Evolutionary conservation across 2,797 vertebrate genomes (phyloP).

Genomic region (Danio aesculapii): DNA sequence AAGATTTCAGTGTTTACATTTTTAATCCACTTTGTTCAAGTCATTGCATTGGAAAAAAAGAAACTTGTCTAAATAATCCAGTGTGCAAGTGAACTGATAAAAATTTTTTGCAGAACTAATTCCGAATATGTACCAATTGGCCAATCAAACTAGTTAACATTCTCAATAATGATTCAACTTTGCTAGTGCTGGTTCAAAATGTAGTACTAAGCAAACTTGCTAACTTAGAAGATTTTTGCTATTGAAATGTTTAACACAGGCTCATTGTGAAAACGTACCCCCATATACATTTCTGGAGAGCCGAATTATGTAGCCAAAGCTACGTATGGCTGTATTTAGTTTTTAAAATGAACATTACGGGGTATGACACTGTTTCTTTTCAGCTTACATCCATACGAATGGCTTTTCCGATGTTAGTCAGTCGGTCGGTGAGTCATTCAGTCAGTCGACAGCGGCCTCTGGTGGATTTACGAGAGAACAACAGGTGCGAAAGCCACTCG

Average conservation of each 20-base stretch:
- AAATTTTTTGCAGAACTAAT: background rate
- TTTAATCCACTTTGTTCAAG: background rate
- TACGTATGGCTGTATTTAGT: too few species aligned
- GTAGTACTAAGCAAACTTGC: background rate
- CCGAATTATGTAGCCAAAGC: too few species aligned
- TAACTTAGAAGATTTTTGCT: background rate
- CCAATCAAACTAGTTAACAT: background rate
- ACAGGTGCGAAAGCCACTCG: too few species aligned
- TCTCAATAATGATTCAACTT: background rate
- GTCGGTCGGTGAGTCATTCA: too few species aligned
- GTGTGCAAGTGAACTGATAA: background rate
- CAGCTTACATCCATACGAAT: too few species aligned
- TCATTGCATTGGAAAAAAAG: background rate
- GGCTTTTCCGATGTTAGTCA: too few species aligned
- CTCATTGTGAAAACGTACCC: too few species aligned
- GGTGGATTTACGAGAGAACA: too few species aligned
- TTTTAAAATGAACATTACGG: too few species aligned
- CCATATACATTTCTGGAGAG: too few species aligned
- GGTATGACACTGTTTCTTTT: too few species aligned
- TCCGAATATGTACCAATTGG: background rate
- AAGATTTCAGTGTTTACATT: background rate
- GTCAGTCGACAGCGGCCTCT: too few species aligned
- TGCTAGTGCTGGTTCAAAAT: background rate
- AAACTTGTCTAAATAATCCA: background rate
- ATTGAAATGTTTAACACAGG: background rate